A percentile compares a stretch with the other conserved stretches of the same genome.
phyloP scores from a whole-genome alignment of 2,113 vertebrate species.

The Panthera leo region DNA sequence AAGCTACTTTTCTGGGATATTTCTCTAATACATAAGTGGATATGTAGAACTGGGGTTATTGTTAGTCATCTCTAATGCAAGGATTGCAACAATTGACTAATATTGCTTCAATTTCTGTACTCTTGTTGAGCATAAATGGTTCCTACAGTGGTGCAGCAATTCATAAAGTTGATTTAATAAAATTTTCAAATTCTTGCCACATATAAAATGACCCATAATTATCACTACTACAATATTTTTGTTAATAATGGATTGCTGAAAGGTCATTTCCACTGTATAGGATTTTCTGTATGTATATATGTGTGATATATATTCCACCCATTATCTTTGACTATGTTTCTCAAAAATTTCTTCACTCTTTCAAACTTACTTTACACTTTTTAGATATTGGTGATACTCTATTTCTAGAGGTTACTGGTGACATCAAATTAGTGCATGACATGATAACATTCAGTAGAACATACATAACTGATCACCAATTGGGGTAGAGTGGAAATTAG shows the following conservation, averaged over 20 bases:
- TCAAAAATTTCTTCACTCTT: background rate
- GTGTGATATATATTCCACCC: background rate
- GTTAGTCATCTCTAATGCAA: background rate
- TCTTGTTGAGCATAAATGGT: background rate
- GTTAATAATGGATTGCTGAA: background rate
- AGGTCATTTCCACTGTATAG: background rate
- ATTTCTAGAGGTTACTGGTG: background rate
- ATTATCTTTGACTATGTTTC: background rate
- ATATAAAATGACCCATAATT: background rate
- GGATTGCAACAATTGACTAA: background rate
- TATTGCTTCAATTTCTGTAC: background rate
- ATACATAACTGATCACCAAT: too few relatives aligned
- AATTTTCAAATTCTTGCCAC: background rate
- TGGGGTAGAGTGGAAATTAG: background rate
- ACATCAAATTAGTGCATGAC: background rate
- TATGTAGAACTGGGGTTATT: background rate
- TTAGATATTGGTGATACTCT: background rate
- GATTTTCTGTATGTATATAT: background rate
- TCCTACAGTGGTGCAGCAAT: background rate
- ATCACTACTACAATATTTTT: background rate
- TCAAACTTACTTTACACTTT: background rate
- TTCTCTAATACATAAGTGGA: background rate
- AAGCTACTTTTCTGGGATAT: background rate
- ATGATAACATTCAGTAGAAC: background rate
- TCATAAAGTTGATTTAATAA: slow-evolving; percentile 4